Percentiles rank a stretch among this genome's conserved stretches.
Evolutionary conservation across 1,140 invertebrate species (phyloP).

Genomic region (Popillia japonica): DNA sequence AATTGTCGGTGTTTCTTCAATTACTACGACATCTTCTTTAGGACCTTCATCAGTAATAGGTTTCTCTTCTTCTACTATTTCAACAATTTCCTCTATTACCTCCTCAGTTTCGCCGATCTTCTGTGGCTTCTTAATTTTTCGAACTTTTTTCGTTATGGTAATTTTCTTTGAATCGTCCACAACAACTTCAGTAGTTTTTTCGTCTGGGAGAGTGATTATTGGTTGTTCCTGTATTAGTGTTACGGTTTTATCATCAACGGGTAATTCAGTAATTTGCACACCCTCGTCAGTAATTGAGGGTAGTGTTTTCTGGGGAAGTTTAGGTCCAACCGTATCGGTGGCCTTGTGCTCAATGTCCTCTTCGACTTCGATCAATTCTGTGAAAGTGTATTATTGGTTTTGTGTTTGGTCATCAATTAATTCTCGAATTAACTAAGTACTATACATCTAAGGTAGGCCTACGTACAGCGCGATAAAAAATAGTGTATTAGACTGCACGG

Average conservation of each 20-base stretch:
- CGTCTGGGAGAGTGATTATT: constrained; percentile 57
- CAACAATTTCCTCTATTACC: constrained; percentile 49
- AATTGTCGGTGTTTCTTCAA: constrained; percentile 18
- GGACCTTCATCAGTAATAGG: background rate
- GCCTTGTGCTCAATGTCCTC: constrained; percentile 53
- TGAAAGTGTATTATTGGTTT: constrained; percentile 61
- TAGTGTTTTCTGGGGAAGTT: constrained; percentile 54
- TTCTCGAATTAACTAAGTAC: constrained; percentile 25
- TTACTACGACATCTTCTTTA: constrained; percentile 9
- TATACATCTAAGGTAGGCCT: constrained; percentile 35
- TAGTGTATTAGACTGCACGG: constrained; percentile 39
- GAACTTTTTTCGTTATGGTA: constrained; percentile 47
- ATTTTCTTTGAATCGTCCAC: constrained; percentile 46
- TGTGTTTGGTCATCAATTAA: constrained; percentile 42
- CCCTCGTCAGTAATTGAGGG: constrained; percentile 52
- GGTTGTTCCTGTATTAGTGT: constrained; percentile 60
- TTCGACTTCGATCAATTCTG: constrained; percentile 62
- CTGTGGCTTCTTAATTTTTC: constrained; percentile 55
- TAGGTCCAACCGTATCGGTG: constrained; percentile 44
- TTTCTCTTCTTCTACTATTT: constrained; percentile 43
- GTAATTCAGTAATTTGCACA: constrained; percentile 58
- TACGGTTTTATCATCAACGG: constrained; percentile 55
- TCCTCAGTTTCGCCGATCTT: constrained; percentile 43
- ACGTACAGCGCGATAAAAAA: constrained; percentile 39
- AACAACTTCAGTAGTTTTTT: constrained; percentile 43